Evolutionary conservation across 2,113 vertebrate species (phyloP), one percentile per base, ranked within the genome.

Genomic region (Anguilla rostrata): DNA sequence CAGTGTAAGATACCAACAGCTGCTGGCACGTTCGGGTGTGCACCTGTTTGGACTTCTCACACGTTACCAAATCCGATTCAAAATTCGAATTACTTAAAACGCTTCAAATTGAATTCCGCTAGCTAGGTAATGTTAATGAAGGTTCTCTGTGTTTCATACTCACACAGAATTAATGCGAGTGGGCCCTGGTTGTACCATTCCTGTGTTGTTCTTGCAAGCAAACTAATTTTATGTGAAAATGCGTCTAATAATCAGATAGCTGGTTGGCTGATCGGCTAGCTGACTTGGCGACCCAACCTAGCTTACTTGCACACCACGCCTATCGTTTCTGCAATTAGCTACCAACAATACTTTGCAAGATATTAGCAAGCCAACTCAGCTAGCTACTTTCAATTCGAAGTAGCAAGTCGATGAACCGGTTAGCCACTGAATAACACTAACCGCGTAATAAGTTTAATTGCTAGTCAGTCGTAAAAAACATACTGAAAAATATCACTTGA

Each of bases 11-110:
- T 88, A 90, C 41, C 87, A 88, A 93, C 95, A 95, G 93, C 94
- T 95, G 94, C 90, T 87, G 80, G 89, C 87, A 87, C 87, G 63
- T 87, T 79, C 84, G 89, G 84, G 63, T 0, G 29, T 12, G 89
- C 95, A 95, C 94, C 93, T 94, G 94, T 95, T 91, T 87, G 87
- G 86, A 92, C 90, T 88, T 84, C 89, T 93, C 92, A 91, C 46
- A 26, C 20, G 86, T 60, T 60, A 88, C 81, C 89, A 89, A 87
- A 92, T 87, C 87, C 39, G 86, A 84, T 20, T 40, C 39, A 20
- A 39, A 80, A 80, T 75, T 9, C n/a, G 8, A 75, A 75, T 34
- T 34, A 34, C 71, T 8, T 14, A 39, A 80, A 80, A 41, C 20
- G 34, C 71, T 75, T 75, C n/a, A 2, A 75, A 75, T 11, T 29